A percentile compares a stretch with the other conserved stretches of the same genome.
Conservation (phyloP, 2,113 vertebrate genomes). For the Chrysemys picta region DNA sequence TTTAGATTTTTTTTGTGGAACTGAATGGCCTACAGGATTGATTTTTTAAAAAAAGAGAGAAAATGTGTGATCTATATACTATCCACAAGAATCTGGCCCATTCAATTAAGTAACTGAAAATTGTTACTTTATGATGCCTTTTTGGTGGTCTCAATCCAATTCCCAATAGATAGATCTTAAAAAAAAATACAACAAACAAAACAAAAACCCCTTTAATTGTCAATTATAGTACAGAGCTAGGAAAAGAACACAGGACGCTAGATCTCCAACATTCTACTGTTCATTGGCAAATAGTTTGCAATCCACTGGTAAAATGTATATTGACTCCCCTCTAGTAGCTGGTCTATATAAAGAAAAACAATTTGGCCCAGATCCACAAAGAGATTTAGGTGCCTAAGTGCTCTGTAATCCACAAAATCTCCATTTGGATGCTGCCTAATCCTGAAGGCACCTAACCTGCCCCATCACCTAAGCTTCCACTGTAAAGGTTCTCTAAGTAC, state of each 20-base stretch:
- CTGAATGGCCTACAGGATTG: neutral
- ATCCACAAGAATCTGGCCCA: neutral
- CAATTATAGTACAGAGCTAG: neutral
- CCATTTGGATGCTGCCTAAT: too few species aligned
- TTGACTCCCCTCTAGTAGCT: neutral
- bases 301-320: neutral
- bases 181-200: neutral
- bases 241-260: neutral
- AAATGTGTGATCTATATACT: neutral
- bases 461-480: too few species aligned
- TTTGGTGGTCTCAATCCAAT: neutral
- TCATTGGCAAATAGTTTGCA: too few species aligned
- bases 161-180: neutral
- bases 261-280: neutral
- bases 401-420: neutral
- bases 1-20: neutral
- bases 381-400: neutral
- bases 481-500: too few species aligned
- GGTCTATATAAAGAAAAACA: neutral
- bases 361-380: neutral
- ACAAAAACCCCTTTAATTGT: neutral
- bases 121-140: neutral
- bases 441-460: too few species aligned
- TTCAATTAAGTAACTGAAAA: neutral
- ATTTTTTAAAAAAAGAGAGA: neutral